These are phyloP conservation scores for Euplagia quadripunctaria DNA, from an alignment of 2,888 invertebrate genomes.

Conservation along the genomic window DNA sequence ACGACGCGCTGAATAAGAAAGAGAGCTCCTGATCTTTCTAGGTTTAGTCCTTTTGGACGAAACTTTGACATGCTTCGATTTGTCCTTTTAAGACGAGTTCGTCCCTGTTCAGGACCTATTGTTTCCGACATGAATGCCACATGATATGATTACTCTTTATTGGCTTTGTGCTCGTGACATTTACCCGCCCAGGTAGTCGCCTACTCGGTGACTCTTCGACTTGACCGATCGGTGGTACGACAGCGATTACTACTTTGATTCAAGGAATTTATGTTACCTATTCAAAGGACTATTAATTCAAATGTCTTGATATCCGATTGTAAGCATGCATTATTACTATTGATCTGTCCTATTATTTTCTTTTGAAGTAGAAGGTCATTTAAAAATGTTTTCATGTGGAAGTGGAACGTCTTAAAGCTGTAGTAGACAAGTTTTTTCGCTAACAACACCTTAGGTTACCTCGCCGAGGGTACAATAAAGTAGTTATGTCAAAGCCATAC, in stretches of 20 bases:
- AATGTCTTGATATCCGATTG: constrained; percentile 30
- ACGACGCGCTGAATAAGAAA: no score
- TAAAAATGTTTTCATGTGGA: no score
- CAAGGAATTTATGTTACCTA: constrained; percentile 43
- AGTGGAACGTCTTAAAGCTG: no score
- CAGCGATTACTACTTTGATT: constrained; percentile 25
- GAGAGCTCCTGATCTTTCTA: no score
- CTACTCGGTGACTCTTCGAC: constrained; percentile 6
- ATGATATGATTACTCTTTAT: constrained; percentile 53
- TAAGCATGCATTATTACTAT: neutral
- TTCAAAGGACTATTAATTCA: constrained; percentile 25
- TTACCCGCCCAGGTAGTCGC: constrained; percentile 29
- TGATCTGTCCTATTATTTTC: neutral
- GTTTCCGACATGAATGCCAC: constrained; percentile 35
- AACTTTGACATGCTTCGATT: no score
- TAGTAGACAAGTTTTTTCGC: no score
- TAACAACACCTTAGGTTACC: no score
- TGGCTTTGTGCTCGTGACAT: constrained; percentile 48
- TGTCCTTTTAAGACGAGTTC: neutral
- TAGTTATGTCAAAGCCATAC: no score
- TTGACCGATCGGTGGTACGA: constrained; percentile 17
- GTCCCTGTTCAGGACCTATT: constrained; percentile 24
- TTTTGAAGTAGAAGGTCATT: no score
- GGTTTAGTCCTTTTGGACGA: no score
- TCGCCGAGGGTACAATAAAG: no score